These are phyloP conservation scores for Ancistrus triradiatus DNA, from an alignment of 2,113 vertebrate genomes.

Conservation along the genomic window DNA sequence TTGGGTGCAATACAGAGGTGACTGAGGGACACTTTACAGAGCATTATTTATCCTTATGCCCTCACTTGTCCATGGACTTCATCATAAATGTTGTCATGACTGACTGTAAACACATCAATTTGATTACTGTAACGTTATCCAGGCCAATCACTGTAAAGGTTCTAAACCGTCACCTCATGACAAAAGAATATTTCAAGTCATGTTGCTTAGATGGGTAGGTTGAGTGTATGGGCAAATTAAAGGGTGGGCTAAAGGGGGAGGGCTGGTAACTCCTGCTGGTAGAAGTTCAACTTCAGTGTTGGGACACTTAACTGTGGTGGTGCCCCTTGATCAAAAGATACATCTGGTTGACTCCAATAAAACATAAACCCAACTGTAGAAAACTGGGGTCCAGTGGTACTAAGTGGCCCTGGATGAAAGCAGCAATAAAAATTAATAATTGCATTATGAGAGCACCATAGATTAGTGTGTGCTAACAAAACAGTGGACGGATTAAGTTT, in stretches of 20 bases:
- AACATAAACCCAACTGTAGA: constrained; percentile 57
- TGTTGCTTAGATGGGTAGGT: neutral
- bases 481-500: constrained; percentile 47
- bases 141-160: neutral
- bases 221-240: neutral
- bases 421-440: constrained; percentile 60
- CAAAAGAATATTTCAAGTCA: neutral
- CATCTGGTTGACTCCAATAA: constrained; percentile 62
- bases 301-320: constrained; percentile 56
- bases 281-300: constrained; percentile 36
- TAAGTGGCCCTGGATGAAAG: constrained; percentile 64
- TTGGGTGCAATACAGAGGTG: constrained; percentile 21
- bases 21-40: constrained; percentile 5
- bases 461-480: constrained; percentile 46
- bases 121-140: no score
- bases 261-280: constrained; percentile 26
- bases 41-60: neutral
- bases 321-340: constrained; percentile 63
- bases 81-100: constrained; percentile 3
- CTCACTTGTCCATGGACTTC: neutral
- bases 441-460: constrained; percentile 42
- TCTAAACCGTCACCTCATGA: neutral
- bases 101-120: neutral
- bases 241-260: constrained; percentile 17
- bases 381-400: constrained; percentile 55